phyloP scores from a whole-genome alignment of 2,113 vertebrate species.

The Apodemus sylvaticus region DNA sequence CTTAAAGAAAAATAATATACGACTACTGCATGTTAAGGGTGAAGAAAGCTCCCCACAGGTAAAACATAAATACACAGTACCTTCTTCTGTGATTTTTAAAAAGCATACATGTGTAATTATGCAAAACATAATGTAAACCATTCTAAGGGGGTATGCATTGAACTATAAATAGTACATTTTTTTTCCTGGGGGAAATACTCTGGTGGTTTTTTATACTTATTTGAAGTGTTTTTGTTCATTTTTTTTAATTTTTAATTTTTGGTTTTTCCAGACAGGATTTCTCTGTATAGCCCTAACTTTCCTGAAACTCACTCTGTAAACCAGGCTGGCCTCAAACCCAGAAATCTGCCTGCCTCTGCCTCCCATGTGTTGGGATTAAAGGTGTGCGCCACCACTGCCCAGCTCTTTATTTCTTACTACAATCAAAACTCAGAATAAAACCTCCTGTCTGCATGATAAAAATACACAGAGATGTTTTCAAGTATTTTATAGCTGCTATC shows the following conservation, averaged over 20 bases:
- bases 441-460: not conserved
- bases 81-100: not conserved
- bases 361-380: too few relatives aligned
- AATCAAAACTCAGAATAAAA: not conserved
- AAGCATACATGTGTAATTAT: not conserved
- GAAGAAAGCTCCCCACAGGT: not conserved
- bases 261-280: too few relatives aligned
- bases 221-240: not conserved
- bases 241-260: too few relatives aligned
- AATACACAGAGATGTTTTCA: not conserved
- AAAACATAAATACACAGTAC: not conserved
- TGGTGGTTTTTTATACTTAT: not conserved
- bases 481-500: slow-evolving; percentile 27
- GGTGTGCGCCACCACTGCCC: too few relatives aligned
- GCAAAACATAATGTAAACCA: slow-evolving; percentile 1
- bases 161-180: not conserved
- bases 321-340: too few relatives aligned
- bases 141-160: not conserved
- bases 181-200: not conserved
- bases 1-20: not conserved
- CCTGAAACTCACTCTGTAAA: too few relatives aligned
- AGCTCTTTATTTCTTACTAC: too few relatives aligned
- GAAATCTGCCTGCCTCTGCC: too few relatives aligned
- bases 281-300: too few relatives aligned
- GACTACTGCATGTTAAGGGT: not conserved